These are phyloP conservation scores for Napeogenes sylphis DNA, from an alignment of 2,888 invertebrate genomes.

Conservation along the genomic window DNA sequence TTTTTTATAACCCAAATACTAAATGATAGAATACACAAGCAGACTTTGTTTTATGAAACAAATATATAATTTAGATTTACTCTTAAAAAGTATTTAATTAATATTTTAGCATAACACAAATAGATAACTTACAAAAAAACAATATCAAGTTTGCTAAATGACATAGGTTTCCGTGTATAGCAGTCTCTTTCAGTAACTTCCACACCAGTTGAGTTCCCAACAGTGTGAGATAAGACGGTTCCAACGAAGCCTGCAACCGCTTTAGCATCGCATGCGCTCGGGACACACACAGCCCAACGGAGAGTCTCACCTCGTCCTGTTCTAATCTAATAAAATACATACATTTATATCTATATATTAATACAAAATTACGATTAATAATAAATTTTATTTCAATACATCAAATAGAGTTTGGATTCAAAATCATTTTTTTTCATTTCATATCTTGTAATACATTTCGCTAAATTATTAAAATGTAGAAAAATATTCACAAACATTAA, in stretches of 20 bases:
- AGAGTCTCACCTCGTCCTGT: conserved; percentile 69
- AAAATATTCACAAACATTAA: too few relatives aligned
- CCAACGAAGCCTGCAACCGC: conserved; percentile 74
- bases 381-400: neutral
- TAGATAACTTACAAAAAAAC: conserved; percentile 57
- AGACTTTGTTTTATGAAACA: too few relatives aligned
- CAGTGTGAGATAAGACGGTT: conserved; percentile 59
- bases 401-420: too few relatives aligned
- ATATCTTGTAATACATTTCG: too few relatives aligned
- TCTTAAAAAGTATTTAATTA: too few relatives aligned
- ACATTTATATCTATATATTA: neutral
- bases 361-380: neutral
- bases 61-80: too few relatives aligned
- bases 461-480: neutral
- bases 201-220: conserved; percentile 66
- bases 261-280: conserved; percentile 74
- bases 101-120: neutral
- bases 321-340: conserved; percentile 47
- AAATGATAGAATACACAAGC: too few relatives aligned
- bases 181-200: conserved; percentile 71
- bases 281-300: conserved; percentile 82
- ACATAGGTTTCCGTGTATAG: conserved; percentile 58
- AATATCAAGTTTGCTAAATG: conserved; percentile 59
- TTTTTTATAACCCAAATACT: too few relatives aligned
- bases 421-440: too few relatives aligned